These are phyloP conservation scores for Gisinianus flammeolus DNA, from an alignment of 2,888 invertebrate genomes.

Conservation along the genomic window DNA sequence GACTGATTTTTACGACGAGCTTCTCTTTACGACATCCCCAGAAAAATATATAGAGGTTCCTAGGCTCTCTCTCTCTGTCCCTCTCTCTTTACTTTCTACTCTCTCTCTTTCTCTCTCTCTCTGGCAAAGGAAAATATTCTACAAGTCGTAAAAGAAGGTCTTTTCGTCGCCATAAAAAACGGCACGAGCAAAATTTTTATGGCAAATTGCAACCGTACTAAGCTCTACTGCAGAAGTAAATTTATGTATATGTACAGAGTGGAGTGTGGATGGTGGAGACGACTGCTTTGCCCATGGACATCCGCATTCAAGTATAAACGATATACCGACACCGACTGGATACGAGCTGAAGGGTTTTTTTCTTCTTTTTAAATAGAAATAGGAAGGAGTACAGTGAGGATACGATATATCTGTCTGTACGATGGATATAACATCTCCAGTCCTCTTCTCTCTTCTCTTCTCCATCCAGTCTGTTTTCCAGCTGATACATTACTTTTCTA, in stretches of 20 bases:
- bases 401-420: slow-evolving; percentile 3
- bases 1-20: slow-evolving; percentile 47
- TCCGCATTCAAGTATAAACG: neutral
- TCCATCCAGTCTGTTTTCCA: neutral
- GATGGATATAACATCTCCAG: neutral
- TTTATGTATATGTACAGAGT: neutral
- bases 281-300: neutral
- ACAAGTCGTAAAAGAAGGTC: slow-evolving; percentile 45
- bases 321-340: neutral
- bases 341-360: no score
- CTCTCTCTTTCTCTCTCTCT: neutral
- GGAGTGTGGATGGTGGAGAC: neutral
- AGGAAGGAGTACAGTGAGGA: no score
- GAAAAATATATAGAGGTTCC: slow-evolving; percentile 1
- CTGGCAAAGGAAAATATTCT: slow-evolving; percentile 28
- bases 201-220: slow-evolving; percentile 44
- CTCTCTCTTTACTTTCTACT: slow-evolving; percentile 26
- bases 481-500: slow-evolving; percentile 21
- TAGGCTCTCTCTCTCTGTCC: neutral
- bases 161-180: slow-evolving; percentile 50
- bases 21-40: slow-evolving; percentile 39
- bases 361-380: no score
- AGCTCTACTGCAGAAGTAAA: slow-evolving; percentile 13
- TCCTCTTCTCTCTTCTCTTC: neutral
- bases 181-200: slow-evolving; percentile 50